phyloP scores from a whole-genome alignment of 1,140 invertebrate genomes.

The Orius laevigatus region DNA sequence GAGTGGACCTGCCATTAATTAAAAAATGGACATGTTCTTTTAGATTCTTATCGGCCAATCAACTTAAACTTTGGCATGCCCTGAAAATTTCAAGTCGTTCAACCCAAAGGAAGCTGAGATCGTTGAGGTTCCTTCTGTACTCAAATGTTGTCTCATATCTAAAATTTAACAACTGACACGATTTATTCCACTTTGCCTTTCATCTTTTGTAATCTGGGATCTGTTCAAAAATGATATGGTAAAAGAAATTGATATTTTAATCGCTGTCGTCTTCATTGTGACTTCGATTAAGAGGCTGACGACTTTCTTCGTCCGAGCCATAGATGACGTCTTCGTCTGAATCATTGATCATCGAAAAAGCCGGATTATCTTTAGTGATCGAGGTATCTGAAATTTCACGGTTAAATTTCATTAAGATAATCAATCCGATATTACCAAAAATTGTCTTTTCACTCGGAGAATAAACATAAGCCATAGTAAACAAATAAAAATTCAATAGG shows the following conservation, averaged over 20 bases:
- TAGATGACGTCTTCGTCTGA: slow-evolving; percentile 95
- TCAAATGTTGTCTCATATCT: too few relatives aligned
- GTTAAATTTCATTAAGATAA: background rate
- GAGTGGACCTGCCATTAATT: too few relatives aligned
- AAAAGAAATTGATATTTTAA: slow-evolving; percentile 24
- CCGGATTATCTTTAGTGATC: slow-evolving; percentile 91
- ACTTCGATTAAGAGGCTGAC: slow-evolving; percentile 46
- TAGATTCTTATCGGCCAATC: too few relatives aligned
- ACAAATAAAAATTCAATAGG: slow-evolving; percentile 87
- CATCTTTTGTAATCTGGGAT: too few relatives aligned
- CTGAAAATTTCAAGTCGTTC: too few relatives aligned
- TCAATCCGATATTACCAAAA: slow-evolving; percentile 46
- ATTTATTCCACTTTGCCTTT: too few relatives aligned
- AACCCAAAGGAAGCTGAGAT: too few relatives aligned
- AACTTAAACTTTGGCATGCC: too few relatives aligned
- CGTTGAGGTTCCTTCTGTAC: too few relatives aligned
- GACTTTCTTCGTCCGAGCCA: slow-evolving; percentile 76
- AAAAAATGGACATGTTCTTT: too few relatives aligned
- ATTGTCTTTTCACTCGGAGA: slow-evolving; percentile 64
- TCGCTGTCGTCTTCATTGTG: slow-evolving; percentile 50
- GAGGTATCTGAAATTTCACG: slow-evolving; percentile 46
- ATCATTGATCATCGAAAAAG: slow-evolving; percentile 96
- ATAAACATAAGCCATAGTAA: slow-evolving; percentile 88
- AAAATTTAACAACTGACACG: too few relatives aligned
- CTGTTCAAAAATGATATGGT: too few relatives aligned